Evolutionary conservation across 2,888 invertebrate species (phyloP), one percentile per base, ranked within the genome.

Genomic region (Eudasyphora cyanicolor): DNA sequence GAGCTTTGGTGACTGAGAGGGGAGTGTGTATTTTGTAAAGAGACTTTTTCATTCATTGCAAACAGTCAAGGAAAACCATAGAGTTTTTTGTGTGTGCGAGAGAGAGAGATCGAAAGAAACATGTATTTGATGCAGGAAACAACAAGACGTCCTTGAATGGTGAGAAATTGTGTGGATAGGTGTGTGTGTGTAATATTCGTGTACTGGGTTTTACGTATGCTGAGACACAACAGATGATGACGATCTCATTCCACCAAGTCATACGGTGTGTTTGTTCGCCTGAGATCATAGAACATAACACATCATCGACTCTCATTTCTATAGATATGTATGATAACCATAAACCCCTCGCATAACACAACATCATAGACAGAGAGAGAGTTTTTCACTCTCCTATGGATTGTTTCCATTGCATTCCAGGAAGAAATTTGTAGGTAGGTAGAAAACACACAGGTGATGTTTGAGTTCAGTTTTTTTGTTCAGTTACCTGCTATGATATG

Each of bases 401-500:
- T 62, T n/a, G n/a, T n/a, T 77, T 82, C 74, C 69, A 77, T 79
- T 85, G 83, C 84, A 85, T 85, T 85, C 84, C 82, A 82, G 73
- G 74, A 79, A 82, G 76, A 79, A 76, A 71, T 73, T 83, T 76
- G 79, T 79, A 27, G 79, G 80, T 80, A 70, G 49, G 62, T 67
- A 79, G 70, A 69, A 78, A 81, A 82, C 51, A 79, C 86, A 86
- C 85, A 85, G 57, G 85, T 82, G 81, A 85, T 79, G 64, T 82
- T 86, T 82, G 81, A 79, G 82, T 85, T 80, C 32, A n/a, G 35
- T 42, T 29, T 74, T 74, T 79, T 75, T 60, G 38, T 86, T 86
- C 87, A 90, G 91, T 94, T 94, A 94, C 94, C 94, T 94, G 94
- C 93, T 92, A 93, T 92, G 89, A 92, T 91, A 92, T 92, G 93